These are phyloP conservation scores for Pristionchus maxplancki DNA, from an alignment of 2,888 invertebrate species.

Conservation along the genomic window DNA sequence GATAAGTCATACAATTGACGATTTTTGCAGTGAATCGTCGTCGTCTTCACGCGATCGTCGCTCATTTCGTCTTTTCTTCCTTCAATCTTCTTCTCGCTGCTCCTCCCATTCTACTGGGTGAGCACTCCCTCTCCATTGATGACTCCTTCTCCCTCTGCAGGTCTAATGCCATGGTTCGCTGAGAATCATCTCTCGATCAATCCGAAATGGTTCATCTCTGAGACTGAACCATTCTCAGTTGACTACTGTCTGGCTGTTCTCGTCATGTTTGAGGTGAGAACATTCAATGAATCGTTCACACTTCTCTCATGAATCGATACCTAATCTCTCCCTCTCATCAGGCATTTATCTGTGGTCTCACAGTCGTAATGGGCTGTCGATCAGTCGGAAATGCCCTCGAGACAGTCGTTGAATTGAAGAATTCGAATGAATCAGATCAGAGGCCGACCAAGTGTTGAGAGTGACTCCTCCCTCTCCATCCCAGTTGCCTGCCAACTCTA, in stretches of 20 bases:
- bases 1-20: background rate
- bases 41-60: background rate
- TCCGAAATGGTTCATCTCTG: conserved; percentile 42
- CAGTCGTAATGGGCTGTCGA: conserved; percentile 28
- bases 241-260: conserved; percentile 47
- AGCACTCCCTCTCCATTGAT: background rate
- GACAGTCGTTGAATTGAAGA: background rate
- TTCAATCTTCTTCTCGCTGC: conserved; percentile 32
- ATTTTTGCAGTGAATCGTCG: conserved; percentile 21
- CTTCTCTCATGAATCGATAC: background rate
- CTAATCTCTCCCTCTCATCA: background rate
- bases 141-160: background rate
- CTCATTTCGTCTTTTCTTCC: conserved; percentile 20
- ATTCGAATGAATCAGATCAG: background rate
- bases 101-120: conserved; percentile 30
- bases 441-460: conserved; percentile 8
- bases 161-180: conserved; percentile 52
- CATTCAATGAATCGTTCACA: background rate
- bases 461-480: background rate
- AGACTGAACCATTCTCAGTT: conserved; percentile 36
- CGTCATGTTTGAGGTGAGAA: conserved; percentile 26
- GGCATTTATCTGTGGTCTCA: conserved; percentile 45
- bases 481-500: background rate
- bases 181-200: conserved; percentile 28
- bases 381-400: conserved; percentile 13